These are phyloP conservation scores for Megathymus violae DNA, from an alignment of 1,140 invertebrate species.

Conservation along the genomic window DNA sequence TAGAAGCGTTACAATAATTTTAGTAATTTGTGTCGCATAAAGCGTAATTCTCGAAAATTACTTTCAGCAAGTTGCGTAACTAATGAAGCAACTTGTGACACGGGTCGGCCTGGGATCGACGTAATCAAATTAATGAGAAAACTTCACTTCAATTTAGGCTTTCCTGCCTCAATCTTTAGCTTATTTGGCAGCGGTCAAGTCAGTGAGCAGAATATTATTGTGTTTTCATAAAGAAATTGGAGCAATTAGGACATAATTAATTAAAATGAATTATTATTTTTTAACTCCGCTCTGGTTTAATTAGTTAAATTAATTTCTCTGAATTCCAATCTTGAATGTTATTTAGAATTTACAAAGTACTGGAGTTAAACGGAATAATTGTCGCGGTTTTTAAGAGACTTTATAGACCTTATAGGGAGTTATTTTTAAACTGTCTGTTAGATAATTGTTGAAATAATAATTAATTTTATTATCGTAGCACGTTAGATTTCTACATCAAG, in stretches of 20 bases:
- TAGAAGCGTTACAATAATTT: conserved; percentile 61
- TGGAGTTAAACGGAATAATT: too few species aligned
- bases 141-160: conserved; percentile 81
- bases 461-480: too few species aligned
- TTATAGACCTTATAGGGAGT: too few species aligned
- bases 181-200: conserved; percentile 76
- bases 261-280: not conserved
- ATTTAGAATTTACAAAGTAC: too few species aligned
- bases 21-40: conserved; percentile 71
- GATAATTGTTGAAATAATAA: too few species aligned
- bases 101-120: conserved; percentile 79
- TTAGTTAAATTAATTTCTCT: too few species aligned
- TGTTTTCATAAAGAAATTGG: conserved; percentile 38
- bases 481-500: too few species aligned
- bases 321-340: too few species aligned
- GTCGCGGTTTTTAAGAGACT: too few species aligned
- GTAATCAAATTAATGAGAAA: conserved; percentile 84
- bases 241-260: conserved; percentile 8
- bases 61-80: conserved; percentile 79
- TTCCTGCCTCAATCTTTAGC: conserved; percentile 77
- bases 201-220: conserved; percentile 46
- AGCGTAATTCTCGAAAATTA: conserved; percentile 76
- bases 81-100: conserved; percentile 83
- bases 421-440: too few species aligned
- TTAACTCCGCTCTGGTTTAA: too few species aligned